Evolutionary conservation across 2,113 vertebrate genomes (phyloP), one percentile per base, ranked within the genome.

Genomic region (Girardinichthys multiradiatus): DNA sequence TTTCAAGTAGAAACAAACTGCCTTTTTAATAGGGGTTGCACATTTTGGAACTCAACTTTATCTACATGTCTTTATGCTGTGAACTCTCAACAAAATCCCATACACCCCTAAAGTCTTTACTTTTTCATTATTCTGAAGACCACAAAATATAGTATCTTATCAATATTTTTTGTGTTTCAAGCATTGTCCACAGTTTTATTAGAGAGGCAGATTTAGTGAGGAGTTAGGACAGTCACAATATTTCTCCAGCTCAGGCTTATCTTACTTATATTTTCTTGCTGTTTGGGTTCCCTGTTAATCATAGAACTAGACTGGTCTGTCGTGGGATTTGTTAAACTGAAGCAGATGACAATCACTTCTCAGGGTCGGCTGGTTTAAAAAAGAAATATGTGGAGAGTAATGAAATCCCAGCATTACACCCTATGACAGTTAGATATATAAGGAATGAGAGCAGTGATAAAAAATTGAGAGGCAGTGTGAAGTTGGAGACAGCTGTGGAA

Each of bases 401-500:
- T 24, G 1, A 35, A 37, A 70, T 59, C 33, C 17, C 17, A 39
- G n/a, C 4, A 42, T 59, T 29, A 42, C 26, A 39, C 21, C 17
- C 57, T 42, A 21, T 4, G 70, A 45, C 13, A 59, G 74, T 14
- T 30, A 28, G 6, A 72, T n/a, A 51, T 66, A 26, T 17, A 9
- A 24, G 45, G 21, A 24, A 37, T 15, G 29, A 73, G 35, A 68
- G 37, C 59, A 74, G 51, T 26, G 64, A 39, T 10, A 26, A 68
- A 19, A 58, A 27, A 58, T 2, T 67, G 51, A 80, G 45, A 64
- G 10, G 35, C 31, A 74, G 60, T 4, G 63, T 68, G 33, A 79
- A 29, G 35, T 42, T 73, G 42, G 17, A 57, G 28, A 57, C 9
- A 17, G 72, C 26, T 48, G 71, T 42, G 24, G 48, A 72, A 63